These are phyloP conservation scores for Phrynosoma blainvillii DNA, from an alignment of 2,113 vertebrate genomes.

Conservation along the genomic window DNA sequence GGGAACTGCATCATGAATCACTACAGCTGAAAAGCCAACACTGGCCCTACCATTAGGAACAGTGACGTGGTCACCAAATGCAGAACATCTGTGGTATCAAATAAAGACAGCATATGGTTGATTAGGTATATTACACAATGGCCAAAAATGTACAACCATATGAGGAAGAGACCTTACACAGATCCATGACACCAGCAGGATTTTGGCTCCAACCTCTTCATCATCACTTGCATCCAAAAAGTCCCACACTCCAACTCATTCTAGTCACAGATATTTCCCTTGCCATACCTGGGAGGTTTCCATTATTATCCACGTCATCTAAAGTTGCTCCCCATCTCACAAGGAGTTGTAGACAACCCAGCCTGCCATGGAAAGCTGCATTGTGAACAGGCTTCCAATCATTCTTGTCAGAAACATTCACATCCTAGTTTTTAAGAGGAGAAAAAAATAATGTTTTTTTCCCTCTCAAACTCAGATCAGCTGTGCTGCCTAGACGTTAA, in stretches of 20 bases:
- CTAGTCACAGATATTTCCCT: background rate
- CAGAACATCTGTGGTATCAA: no score
- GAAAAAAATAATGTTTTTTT: background rate
- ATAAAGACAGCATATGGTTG: background rate
- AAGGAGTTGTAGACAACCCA: constrained; percentile 84
- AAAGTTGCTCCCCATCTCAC: constrained; percentile 77
- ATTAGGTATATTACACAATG: background rate
- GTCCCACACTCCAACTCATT: background rate
- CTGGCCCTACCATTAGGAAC: no score
- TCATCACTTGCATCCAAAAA: background rate
- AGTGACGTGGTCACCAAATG: no score
- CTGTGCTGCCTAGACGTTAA: no score
- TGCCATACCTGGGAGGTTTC: constrained; percentile 81
- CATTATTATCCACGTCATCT: constrained; percentile 78
- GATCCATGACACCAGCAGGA: background rate
- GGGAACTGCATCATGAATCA: no score
- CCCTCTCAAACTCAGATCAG: no score
- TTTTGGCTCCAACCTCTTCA: no score
- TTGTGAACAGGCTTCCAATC: constrained; percentile 82
- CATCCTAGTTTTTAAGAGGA: constrained; percentile 64
- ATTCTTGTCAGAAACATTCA: constrained; percentile 72
- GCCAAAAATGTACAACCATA: no score
- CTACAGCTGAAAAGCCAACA: no score
- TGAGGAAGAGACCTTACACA: background rate
- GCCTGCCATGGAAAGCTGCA: constrained; percentile 82